Evolutionary conservation across 2,797 vertebrate species (phyloP).

Genomic region (Artibeus lituratus): DNA sequence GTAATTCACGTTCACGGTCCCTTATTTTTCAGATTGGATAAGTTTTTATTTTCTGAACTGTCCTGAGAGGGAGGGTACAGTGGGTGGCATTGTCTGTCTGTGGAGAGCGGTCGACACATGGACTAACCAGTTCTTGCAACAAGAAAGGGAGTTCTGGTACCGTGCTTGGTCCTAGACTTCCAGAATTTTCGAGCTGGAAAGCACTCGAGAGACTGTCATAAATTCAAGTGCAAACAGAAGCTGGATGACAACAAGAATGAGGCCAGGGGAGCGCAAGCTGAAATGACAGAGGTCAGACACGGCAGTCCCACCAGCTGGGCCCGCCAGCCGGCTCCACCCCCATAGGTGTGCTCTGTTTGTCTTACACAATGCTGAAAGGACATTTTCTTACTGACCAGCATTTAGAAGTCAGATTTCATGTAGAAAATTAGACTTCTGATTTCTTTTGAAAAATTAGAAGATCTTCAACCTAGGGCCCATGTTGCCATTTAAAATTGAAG

Average conservation of each 20-base stretch:
- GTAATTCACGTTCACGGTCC: not conserved
- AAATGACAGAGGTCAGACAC: not conserved
- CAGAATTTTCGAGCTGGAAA: not conserved
- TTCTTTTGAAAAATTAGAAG: not conserved
- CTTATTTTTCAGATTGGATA: not conserved
- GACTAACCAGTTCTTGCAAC: too few relatives aligned
- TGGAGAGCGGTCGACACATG: not conserved
- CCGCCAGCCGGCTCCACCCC: not conserved
- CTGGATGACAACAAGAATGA: not conserved
- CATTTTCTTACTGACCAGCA: not conserved
- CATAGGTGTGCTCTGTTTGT: not conserved
- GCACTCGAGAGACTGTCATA: not conserved
- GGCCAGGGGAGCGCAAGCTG: not conserved
- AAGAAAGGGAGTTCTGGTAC: not conserved
- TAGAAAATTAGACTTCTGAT: not conserved
- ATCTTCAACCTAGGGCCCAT: not conserved
- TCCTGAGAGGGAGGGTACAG: not conserved
- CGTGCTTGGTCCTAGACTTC: not conserved
- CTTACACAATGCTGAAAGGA: not conserved
- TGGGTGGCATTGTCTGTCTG: not conserved
- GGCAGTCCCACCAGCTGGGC: not conserved
- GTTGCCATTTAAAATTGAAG: not conserved
- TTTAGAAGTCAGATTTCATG: not conserved
- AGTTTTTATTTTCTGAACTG: not conserved
- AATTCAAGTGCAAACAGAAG: not conserved